Conservation (phyloP, 2,113 vertebrate species). For the Pseudorasbora parva region DNA sequence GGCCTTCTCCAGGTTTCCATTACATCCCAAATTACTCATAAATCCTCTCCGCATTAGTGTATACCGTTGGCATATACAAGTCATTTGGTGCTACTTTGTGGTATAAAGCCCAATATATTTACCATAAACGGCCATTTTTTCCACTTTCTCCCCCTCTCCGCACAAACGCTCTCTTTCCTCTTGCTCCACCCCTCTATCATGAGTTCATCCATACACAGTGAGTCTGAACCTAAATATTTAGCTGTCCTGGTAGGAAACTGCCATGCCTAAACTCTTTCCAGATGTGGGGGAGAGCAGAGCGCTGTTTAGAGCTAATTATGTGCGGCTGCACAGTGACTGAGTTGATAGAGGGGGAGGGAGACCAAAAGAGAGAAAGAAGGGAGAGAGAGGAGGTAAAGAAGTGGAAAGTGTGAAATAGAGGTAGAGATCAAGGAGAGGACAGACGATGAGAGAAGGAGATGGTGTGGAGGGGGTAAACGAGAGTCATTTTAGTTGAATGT, state of each 20-base stretch:
- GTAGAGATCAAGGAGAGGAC: conserved; percentile 28
- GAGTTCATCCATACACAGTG: conserved; percentile 82
- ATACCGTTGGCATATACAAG: conserved; percentile 38
- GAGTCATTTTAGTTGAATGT: background rate
- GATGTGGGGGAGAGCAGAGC: conserved; percentile 79
- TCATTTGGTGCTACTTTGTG: conserved; percentile 31
- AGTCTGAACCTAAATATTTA: conserved; percentile 88
- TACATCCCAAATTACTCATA: conserved; percentile 29
- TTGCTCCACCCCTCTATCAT: conserved; percentile 69
- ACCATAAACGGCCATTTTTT: conserved; percentile 19
- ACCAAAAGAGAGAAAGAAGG: conserved; percentile 14
- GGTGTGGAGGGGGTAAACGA: background rate
- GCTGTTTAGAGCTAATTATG: conserved; percentile 82
- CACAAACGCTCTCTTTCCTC: conserved; percentile 44
- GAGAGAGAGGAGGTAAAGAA: conserved; percentile 48
- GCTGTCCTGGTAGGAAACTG: conserved; percentile 84
- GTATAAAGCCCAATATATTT: conserved; percentile 31
- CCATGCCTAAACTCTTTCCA: conserved; percentile 84
- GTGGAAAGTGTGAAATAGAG: conserved; percentile 43
- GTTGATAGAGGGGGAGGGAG: conserved; percentile 62
- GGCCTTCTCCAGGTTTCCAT: conserved; percentile 46
- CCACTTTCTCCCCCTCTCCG: conserved; percentile 11
- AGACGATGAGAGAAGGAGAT: conserved; percentile 35
- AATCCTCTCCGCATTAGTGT: conserved; percentile 39
- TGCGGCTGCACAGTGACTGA: conserved; percentile 74